phyloP scores from a whole-genome alignment of 2,797 vertebrate species.

The Cephalopachus bancanus region DNA sequence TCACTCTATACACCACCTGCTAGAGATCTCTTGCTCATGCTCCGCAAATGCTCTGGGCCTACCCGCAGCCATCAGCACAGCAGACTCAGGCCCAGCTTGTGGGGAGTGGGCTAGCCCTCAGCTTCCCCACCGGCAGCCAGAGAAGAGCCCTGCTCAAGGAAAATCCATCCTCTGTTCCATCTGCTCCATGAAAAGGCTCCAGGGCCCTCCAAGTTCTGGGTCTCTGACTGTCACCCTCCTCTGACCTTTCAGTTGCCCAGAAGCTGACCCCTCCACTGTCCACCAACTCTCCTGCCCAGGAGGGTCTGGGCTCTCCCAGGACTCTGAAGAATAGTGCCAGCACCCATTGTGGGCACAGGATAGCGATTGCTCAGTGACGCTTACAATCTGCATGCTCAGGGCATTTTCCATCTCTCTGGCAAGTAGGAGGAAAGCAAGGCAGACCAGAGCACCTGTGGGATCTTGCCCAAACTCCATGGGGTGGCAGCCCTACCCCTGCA shows the following conservation, averaged over 20 bases:
- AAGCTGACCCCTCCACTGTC: not conserved
- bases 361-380: not conserved
- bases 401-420: not conserved
- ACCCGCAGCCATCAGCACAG: not conserved
- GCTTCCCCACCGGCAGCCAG: not conserved
- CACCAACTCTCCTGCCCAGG: not conserved
- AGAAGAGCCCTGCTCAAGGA: not conserved
- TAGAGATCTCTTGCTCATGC: not conserved
- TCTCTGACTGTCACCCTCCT: not conserved
- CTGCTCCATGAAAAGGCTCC: not conserved
- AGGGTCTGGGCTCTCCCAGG: not conserved
- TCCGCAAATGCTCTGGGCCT: not conserved
- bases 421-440: not conserved
- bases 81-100: not conserved
- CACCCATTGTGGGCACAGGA: not conserved
- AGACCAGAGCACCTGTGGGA: not conserved
- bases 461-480: not conserved
- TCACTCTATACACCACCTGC: fast-evolving
- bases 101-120: not conserved
- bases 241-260: not conserved
- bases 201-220: not conserved
- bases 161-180: not conserved
- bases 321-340: not conserved
- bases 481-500: not conserved
- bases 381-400: not conserved